Evolutionary conservation across 92 coral and sea anemone genomes (phyloP), one percentile per base, ranked within the genome.

Genomic region (Heliopora coerulea): DNA sequence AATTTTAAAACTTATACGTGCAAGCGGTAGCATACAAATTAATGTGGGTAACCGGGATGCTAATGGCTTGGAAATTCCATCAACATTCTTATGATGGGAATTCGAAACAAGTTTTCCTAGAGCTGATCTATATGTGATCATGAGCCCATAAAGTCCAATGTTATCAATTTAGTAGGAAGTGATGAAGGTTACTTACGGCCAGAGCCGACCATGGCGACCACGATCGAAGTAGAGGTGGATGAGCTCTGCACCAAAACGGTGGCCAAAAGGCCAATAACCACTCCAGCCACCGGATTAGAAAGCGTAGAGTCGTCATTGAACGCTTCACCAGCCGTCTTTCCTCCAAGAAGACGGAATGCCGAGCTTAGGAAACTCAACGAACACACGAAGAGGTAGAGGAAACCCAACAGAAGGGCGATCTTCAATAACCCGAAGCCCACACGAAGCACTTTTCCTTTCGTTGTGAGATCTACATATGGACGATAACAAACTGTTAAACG

Each of bases 271-370:
- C 98, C 98, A 40, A 93, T 93, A 87, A 93, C 91, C 24, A 93
- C 70, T 4, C 98, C 98, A n/a, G 98, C 98, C 3, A 93, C 88
- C 7, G 98, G 98, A 66, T 93, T 93, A 17, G 88, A 33, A 34
- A 93, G 84, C 7, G 88, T 68, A 32, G 81, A 68, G 64, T 85
- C 83, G 3, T 91, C 88, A 1, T 91, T 80, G 54, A 93, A 93
- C 0, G 88, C 96, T 65, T 93, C 96, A 3, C 98, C 98, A 21
- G 98, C 98, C 6, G 93, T 88, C 79, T 90, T 93, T 21, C 98
- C 98, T 0, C 98, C 98, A 68, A 93, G 88, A 56, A 93, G 89
- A 41, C 96, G 88, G 79, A 93, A 93, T 19, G 98, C 98, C 30
- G 90, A 90, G 74, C 98, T 93, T 30, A 93, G 88, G 72, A 93